Base-by-base conservation (phyloP, 2,797 vertebrate species). In the Hyperoplus immaculatus region DNA sequence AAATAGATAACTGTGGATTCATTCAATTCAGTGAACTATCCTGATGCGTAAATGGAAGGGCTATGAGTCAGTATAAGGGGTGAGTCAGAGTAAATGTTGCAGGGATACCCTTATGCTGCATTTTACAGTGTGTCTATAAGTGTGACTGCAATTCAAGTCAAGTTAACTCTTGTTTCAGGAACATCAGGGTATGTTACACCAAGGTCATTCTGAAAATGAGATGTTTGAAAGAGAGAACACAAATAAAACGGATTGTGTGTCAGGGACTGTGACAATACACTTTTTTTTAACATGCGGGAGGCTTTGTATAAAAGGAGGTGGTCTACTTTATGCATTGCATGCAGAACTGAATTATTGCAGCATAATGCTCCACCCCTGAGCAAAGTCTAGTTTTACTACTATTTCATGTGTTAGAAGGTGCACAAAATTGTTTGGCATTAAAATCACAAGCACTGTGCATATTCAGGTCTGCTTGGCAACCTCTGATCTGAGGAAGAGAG, bases 11-110 rank as follows among this genome's bases (percentile, higher is more conserved):
- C 29, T 5, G 38, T 14, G 29, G 16, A 50, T 80, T 43, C 16
- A 41, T 77, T 85, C 51, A 64, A 21, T 69, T 72, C 47, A 81
- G 66, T 60, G 41, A 82, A 71, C 75, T 51, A 29, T 41, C 39
- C 68, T 69, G 72, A 57, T 58, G 66, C 77, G 29, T 86, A 80
- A 75, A 53, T 77, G 14, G 72, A 83, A 77, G 75, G 72, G 83
- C 80, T 72, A 6, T 82, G 88, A 89, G 80, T 89, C 82, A 89
- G 89, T 78, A 29, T 4, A 61, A 78, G 16, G 66, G 67, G 76
- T 79, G 83, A 90, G 78, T 91, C 86, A 86, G 84, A 87, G 84
- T 85, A 77, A 70, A 67, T 74, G 83, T 81, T 79, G 83, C 82
- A 92, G 85, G 89, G 80, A 88, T 80, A 61, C 82, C 84, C 88